A percentile compares a stretch with the other conserved stretches of the same genome.
Conservation (phyloP, 2,113 vertebrate genomes). For the Lanius collurio region DNA sequence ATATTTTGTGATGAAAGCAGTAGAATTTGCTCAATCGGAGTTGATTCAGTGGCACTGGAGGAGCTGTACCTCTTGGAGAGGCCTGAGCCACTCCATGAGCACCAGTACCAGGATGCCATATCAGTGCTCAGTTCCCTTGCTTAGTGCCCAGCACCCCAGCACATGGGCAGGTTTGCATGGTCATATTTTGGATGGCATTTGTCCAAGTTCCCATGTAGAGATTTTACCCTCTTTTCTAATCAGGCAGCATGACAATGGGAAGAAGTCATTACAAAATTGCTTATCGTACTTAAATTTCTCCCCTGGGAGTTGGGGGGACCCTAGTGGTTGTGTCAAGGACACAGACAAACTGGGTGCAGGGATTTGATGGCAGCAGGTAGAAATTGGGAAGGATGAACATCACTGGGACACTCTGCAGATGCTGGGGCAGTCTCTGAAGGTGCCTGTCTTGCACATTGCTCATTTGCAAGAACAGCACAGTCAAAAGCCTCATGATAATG, state of each 20-base stretch:
- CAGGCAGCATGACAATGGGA: neutral
- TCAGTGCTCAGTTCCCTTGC: neutral
- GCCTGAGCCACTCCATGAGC: neutral
- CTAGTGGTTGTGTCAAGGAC: neutral
- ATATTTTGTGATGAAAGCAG: neutral
- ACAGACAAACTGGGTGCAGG: neutral
- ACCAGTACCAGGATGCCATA: neutral
- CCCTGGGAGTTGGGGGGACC: neutral
- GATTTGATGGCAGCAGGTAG: neutral
- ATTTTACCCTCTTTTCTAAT: neutral
- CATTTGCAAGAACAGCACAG: neutral
- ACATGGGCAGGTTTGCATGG: neutral
- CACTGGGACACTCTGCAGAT: neutral
- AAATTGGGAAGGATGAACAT: fast-evolving
- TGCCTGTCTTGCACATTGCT: neutral
- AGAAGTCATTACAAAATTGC: neutral
- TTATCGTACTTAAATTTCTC: neutral
- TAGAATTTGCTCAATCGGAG: neutral
- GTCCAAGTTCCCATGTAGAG: neutral
- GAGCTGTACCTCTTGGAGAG: neutral
- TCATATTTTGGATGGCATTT: neutral
- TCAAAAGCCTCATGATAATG: neutral
- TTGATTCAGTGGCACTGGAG: neutral
- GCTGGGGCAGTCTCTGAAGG: neutral
- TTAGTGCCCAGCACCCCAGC: neutral